Evolutionary conservation across 2,888 invertebrate species (phyloP).

Genomic region (Drosophila leonis): DNA sequence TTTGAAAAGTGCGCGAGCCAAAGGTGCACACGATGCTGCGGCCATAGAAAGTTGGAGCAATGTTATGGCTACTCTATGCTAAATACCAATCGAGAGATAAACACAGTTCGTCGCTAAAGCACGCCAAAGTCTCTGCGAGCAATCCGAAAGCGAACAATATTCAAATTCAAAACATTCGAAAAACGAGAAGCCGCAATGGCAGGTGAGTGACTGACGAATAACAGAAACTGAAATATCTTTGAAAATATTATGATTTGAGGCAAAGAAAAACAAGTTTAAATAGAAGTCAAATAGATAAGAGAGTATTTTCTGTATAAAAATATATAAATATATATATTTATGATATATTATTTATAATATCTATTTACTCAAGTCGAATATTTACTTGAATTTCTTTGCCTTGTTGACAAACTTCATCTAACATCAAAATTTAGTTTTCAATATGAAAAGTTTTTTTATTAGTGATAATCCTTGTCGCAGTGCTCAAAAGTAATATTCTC

Average conservation of each 20-base stretch:
- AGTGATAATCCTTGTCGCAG: background rate
- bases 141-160: conserved; percentile 26
- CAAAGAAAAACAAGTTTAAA: no score
- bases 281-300: background rate
- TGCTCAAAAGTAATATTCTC: background rate
- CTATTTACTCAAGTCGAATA: no score
- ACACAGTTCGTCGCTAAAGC: conserved; percentile 27
- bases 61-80: conserved; percentile 60
- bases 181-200: conserved; percentile 2
- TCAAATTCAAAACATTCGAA: conserved; percentile 18
- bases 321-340: background rate
- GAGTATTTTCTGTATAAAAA: background rate
- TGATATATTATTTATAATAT: background rate
- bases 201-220: conserved; percentile 26
- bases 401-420: background rate
- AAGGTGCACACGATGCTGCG: conserved; percentile 5
- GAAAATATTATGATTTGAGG: no score
- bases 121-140: conserved; percentile 17
- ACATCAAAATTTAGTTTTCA: background rate
- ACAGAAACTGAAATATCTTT: background rate
- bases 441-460: background rate
- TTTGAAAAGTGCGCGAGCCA: conserved; percentile 7
- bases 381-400: no score
- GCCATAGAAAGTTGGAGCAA: conserved; percentile 22
- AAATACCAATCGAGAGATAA: conserved; percentile 49